Base-by-base conservation (phyloP, 2,113 vertebrate species). In the Cyanistes caeruleus region DNA sequence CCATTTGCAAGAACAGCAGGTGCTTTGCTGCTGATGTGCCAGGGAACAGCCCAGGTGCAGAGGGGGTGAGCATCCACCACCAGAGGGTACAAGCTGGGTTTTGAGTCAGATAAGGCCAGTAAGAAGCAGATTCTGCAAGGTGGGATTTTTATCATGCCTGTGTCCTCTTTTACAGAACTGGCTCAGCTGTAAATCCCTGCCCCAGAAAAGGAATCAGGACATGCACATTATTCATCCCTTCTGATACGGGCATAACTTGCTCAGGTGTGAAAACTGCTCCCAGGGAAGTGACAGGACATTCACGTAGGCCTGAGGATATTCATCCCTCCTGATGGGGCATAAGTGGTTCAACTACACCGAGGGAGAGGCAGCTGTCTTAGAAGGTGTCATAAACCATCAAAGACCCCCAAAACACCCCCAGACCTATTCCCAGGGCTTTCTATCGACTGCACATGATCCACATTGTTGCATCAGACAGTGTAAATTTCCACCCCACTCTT, bases 401-500 rank as follows among this genome's bases (percentile, higher is more conserved):
- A 76, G 4, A 35, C 7, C 13, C 10, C 35, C 23, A 28, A 48
- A 49, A 43, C 4, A 17, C 3, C 16, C 31, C 3, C 21, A 35
- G 25, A 44, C 9, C 9, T 15, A 17, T 43, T 59, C 76, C 37
- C 35, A 31, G 31, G 21, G 11, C 11, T 5, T 59, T 68, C 21
- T 20, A 51, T 5, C 31, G 7, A 43, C 35, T 67, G 35, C 27
- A 30, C 16, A 4, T 43, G 16, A 58, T 35, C 12, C 16, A 24
- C 8, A 24, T 41, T 16, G 43, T 56, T 56, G 28, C 12, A 41
- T 48, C 41, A 33, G 33, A 27, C 2, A 33, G 8, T 10, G 8
- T 30, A n/a, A 74, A 65, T 41, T 56, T 43, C 35, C 0, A 0
- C 9, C 35, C 17, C 13, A 18, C 16, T 25, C 5, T 21, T 0